Conservation (phyloP, 2,797 vertebrate genomes). For the Tragelaphus oryx region DNA sequence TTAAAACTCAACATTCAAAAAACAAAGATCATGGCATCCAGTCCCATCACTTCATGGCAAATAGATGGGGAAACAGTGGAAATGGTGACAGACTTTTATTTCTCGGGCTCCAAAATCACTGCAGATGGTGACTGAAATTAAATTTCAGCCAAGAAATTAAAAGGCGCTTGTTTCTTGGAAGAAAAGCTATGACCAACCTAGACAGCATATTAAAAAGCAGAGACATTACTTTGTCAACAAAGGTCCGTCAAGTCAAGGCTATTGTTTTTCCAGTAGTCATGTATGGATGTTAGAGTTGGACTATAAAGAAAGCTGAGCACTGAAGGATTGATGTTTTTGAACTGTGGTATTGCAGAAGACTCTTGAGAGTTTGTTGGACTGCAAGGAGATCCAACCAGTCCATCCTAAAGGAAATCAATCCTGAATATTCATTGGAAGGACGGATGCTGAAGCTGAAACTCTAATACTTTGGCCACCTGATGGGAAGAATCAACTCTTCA, state of each 20-base stretch:
- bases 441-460: background rate
- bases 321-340: background rate
- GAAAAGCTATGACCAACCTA: background rate
- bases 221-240: background rate
- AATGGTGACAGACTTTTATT: background rate
- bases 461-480: background rate
- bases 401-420: background rate
- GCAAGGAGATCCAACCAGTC: background rate
- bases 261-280: background rate
- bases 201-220: background rate
- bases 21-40: too few relatives aligned
- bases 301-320: background rate
- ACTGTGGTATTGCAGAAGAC: background rate
- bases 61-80: background rate
- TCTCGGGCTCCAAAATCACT: background rate
- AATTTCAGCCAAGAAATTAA: background rate
- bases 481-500: background rate
- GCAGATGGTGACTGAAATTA: background rate
- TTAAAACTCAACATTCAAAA: too few relatives aligned
- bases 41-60: too few relatives aligned
- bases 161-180: background rate
- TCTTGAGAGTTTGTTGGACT: background rate
- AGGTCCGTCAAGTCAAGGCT: background rate
- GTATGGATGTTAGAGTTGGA: background rate
- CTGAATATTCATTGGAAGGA: background rate